Conservation (phyloP, 2,888 invertebrate species). For the Trissolcus japonicus region DNA sequence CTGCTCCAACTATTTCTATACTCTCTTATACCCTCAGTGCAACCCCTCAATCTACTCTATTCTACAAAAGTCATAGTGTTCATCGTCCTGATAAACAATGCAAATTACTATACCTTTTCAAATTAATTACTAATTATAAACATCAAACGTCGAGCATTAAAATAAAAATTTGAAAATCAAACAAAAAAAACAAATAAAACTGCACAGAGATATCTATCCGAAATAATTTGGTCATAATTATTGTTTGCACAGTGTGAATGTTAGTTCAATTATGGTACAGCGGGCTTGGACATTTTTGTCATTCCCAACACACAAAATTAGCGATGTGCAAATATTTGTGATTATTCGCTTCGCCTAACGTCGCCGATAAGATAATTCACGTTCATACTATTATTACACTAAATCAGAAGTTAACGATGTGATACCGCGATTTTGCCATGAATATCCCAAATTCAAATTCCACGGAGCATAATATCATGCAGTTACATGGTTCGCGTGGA, state of each 20-base stretch:
- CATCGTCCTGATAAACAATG: too few relatives aligned
- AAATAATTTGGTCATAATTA: too few relatives aligned
- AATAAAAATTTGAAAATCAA: too few relatives aligned
- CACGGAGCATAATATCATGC: constrained; percentile 64
- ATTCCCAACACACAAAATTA: constrained; percentile 17
- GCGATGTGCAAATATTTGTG: constrained; percentile 21
- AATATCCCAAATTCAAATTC: constrained; percentile 63
- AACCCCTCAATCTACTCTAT: constrained; percentile 36
- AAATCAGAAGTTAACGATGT: constrained; percentile 57
- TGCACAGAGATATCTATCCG: too few relatives aligned
- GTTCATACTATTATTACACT: constrained; percentile 55
- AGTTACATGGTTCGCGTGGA: constrained; percentile 61
- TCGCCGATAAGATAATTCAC: constrained; percentile 46
- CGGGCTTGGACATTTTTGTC: constrained; percentile 16
- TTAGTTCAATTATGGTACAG: too few relatives aligned
- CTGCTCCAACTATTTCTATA: constrained; percentile 52
- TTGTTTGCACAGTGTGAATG: too few relatives aligned
- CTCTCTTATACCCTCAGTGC: constrained; percentile 38
- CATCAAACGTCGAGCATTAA: too few relatives aligned
- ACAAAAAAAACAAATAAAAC: too few relatives aligned
- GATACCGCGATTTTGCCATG: constrained; percentile 47
- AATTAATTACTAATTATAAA: not conserved
- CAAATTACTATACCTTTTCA: too few relatives aligned
- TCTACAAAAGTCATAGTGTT: constrained; percentile 19
- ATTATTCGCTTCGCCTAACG: constrained; percentile 9